Evolutionary conservation across 2,797 vertebrate genomes (phyloP).

Genomic region (Neosilurus mollespiculum): DNA sequence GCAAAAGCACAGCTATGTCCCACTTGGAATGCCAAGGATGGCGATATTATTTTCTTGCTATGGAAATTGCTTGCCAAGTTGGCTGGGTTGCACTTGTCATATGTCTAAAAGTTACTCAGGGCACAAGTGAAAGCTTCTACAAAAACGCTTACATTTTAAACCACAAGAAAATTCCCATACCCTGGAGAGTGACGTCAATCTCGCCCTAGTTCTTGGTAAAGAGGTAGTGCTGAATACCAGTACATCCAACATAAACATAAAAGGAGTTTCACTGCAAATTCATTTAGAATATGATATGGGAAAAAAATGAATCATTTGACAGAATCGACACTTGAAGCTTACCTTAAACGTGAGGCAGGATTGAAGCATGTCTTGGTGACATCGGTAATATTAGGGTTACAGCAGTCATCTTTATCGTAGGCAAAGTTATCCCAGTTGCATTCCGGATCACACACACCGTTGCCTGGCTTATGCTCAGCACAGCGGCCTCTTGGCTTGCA

Average conservation of each 20-base stretch:
- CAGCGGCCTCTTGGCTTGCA: constrained; percentile 79
- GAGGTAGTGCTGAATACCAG: constrained; percentile 4
- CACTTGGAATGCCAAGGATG: constrained; percentile 43
- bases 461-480: constrained; percentile 82
- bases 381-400: constrained; percentile 91
- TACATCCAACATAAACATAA: constrained; percentile 18
- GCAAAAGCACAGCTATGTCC: constrained; percentile 23
- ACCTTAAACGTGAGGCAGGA: constrained; percentile 92
- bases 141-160: constrained; percentile 36
- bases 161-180: constrained; percentile 38
- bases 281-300: constrained; percentile 15
- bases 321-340: constrained; percentile 53
- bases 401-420: constrained; percentile 94
- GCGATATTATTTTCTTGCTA: constrained; percentile 6
- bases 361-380: constrained; percentile 98
- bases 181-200: constrained; percentile 39
- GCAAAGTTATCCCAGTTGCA: constrained; percentile 90
- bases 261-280: constrained; percentile 8
- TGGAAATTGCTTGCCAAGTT: constrained; percentile 25
- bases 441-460: constrained; percentile 90
- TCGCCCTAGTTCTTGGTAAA: constrained; percentile 31
- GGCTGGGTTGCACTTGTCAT: constrained; percentile 31
- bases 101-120: constrained; percentile 37
- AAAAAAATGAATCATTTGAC: not conserved
- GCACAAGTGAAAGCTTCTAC: constrained; percentile 29